Conservation (phyloP, 2,797 vertebrate species). For the Cryptoblepharus egeriae region DNA sequence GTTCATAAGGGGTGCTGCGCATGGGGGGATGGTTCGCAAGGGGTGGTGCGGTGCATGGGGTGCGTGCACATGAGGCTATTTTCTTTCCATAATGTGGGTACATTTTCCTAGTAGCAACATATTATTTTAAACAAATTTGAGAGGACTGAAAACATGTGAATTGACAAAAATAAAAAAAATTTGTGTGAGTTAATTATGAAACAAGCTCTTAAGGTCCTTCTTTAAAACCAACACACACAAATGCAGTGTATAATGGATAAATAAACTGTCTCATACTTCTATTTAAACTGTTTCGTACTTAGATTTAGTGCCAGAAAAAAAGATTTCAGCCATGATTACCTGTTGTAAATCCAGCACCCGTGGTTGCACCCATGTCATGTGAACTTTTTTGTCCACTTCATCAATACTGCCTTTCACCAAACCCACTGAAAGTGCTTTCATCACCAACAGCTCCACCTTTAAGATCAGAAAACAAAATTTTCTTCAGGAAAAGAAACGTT, state of each 20-base stretch:
- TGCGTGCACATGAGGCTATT: too few species aligned
- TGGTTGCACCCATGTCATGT: constrained; percentile 99
- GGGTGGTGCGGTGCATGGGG: too few species aligned
- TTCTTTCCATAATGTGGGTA: too few species aligned
- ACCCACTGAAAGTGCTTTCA: constrained; percentile 96
- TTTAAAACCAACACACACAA: not conserved
- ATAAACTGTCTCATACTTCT: not conserved
- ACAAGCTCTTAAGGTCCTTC: not conserved
- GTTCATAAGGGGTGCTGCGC: too few species aligned
- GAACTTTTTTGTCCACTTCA: constrained; percentile 94
- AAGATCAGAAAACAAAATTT: not conserved
- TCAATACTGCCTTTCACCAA: constrained; percentile 96
- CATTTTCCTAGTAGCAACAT: not conserved
- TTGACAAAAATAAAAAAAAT: too few species aligned
- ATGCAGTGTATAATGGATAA: not conserved
- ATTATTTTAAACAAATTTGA: not conserved
- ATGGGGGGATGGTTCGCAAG: too few species aligned
- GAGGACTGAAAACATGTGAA: too few species aligned
- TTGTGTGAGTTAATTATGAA: not conserved
- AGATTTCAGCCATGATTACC: constrained; percentile 68
- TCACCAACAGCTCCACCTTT: constrained; percentile 97
- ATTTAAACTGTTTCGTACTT: not conserved
- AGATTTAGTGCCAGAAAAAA: not conserved
- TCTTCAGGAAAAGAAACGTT: not conserved
- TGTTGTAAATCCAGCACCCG: constrained; percentile 93